Evolutionary conservation across 92 coral and sea anemone genomes (phyloP).

Genomic region (Parazoanthus swiftii): DNA sequence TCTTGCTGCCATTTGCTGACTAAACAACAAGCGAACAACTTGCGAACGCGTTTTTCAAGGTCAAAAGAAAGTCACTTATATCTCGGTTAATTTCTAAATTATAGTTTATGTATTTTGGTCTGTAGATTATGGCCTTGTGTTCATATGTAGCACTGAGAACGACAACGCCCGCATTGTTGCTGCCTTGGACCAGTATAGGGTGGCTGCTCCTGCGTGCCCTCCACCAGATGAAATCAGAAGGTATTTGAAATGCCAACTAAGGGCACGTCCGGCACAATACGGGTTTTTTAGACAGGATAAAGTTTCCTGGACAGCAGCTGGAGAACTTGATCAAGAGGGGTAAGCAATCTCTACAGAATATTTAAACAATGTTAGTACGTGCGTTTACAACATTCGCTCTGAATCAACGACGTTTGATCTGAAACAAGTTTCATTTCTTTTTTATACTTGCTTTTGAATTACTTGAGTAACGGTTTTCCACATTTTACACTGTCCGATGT

Average conservation of each 20-base stretch:
- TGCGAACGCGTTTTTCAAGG: no score
- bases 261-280: conserved; percentile 29
- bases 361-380: neutral
- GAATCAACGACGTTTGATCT: neutral
- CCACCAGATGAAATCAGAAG: conserved; percentile 37
- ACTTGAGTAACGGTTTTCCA: no score
- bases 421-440: no score
- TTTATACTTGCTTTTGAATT: no score
- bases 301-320: conserved; percentile 70
- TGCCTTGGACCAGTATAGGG: conserved; percentile 73
- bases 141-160: conserved; percentile 79
- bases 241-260: conserved; percentile 58
- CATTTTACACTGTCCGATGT: no score
- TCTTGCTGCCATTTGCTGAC: no score
- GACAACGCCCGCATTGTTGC: conserved; percentile 78
- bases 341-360: conserved; percentile 12
- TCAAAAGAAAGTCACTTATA: neutral
- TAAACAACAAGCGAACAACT: no score
- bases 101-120: neutral
- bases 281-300: conserved; percentile 55
- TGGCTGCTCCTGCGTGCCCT: conserved; percentile 71
- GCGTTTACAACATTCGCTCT: neutral
- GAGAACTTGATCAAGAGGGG: conserved; percentile 60
- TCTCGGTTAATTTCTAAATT: neutral
- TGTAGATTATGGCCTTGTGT: conserved; percentile 67